These are phyloP conservation scores for Caerostris darwini DNA, from an alignment of 1,140 invertebrate species.

Conservation along the genomic window DNA sequence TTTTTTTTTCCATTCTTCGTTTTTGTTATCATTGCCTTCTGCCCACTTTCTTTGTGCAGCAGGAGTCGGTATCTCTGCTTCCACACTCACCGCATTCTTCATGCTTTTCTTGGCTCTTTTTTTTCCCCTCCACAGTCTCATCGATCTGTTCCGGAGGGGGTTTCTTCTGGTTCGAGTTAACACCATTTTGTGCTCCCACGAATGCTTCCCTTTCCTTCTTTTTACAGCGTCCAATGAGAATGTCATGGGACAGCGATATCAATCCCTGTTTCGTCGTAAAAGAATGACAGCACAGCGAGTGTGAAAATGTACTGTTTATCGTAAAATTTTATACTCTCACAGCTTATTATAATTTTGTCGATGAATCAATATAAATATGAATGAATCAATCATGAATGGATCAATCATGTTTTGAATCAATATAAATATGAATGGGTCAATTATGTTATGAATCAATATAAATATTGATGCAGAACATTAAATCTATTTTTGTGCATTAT, in stretches of 20 bases:
- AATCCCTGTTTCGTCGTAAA: background rate
- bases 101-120: slow-evolving; percentile 10
- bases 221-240: background rate
- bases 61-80: background rate
- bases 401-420: too few species aligned
- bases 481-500: too few species aligned
- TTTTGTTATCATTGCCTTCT: slow-evolving; percentile 43
- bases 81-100: slow-evolving; percentile 56
- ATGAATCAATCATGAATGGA: too few species aligned
- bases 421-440: too few species aligned
- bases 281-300: background rate
- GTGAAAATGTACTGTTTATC: too few species aligned
- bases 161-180: slow-evolving; percentile 1
- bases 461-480: too few species aligned
- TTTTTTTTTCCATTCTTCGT: background rate
- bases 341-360: too few species aligned
- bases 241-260: background rate
- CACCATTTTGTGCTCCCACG: slow-evolving; percentile 2
- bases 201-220: background rate
- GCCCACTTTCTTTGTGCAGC: slow-evolving; percentile 32
- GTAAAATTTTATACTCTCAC: too few species aligned
- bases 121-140: background rate
- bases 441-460: too few species aligned
- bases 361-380: too few species aligned
- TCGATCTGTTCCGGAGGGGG: background rate